phyloP scores from a whole-genome alignment of 2,113 vertebrate species.

The Machaerirhynchus nigripectus region DNA sequence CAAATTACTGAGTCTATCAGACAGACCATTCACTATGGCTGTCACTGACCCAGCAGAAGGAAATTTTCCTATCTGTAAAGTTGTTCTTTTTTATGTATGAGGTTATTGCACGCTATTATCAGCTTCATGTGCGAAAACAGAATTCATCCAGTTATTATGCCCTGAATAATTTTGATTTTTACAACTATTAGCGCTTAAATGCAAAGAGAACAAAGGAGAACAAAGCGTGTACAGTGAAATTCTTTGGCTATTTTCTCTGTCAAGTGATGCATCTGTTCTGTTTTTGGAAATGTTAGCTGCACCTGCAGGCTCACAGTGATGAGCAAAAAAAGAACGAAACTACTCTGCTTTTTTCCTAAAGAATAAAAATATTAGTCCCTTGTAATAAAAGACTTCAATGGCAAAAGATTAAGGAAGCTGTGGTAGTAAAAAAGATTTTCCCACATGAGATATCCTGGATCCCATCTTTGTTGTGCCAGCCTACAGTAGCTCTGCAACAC shows the following conservation, averaged over 20 bases:
- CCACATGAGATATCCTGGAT: background rate
- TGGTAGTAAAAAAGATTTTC: background rate
- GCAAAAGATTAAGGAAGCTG: background rate
- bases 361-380: background rate
- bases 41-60: background rate
- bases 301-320: background rate
- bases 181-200: background rate
- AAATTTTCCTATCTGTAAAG: constrained; percentile 13
- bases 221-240: background rate
- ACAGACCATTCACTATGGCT: background rate
- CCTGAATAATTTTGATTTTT: background rate
- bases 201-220: background rate
- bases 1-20: constrained; percentile 17
- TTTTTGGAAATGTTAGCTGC: background rate
- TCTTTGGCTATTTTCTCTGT: background rate
- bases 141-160: background rate
- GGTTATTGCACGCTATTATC: background rate
- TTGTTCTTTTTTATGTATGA: background rate
- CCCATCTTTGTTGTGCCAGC: background rate
- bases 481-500: background rate
- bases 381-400: background rate
- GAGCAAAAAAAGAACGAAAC: rapidly evolving
- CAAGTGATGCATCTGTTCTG: background rate
- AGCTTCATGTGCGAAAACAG: background rate
- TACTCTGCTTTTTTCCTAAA: background rate